A percentile compares a stretch with the other conserved stretches of the same genome.
phyloP scores from a whole-genome alignment of 2,113 vertebrate genomes.

The Caloenas nicobarica region DNA sequence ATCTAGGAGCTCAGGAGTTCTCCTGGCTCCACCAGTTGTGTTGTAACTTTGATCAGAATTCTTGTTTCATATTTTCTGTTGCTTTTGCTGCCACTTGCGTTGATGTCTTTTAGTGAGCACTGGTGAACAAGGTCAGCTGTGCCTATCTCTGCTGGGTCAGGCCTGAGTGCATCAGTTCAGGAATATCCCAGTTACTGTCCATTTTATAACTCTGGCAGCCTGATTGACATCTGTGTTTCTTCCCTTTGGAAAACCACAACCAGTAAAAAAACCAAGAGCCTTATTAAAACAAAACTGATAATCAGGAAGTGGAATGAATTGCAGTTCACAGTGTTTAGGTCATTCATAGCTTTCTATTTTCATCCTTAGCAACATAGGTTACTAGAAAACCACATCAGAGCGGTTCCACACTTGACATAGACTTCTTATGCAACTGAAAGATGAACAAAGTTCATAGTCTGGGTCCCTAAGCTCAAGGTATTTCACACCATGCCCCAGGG shows the following conservation, averaged over 20 bases:
- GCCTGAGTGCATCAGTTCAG: not conserved
- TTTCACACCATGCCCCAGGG: not conserved
- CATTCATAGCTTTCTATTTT: not conserved
- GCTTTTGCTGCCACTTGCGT: not conserved
- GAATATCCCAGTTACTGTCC: not conserved
- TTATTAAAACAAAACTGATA: not conserved
- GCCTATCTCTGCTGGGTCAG: not conserved
- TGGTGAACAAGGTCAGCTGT: not conserved
- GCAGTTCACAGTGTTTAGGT: not conserved
- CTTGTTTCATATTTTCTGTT: not conserved
- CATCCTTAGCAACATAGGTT: not conserved
- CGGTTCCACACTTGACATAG: not conserved
- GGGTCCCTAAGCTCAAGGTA: not conserved
- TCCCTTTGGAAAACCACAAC: not conserved
- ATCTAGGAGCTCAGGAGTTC: not conserved
- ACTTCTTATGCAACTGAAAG: not conserved
- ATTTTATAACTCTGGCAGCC: not conserved
- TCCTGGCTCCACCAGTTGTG: fast-evolving
- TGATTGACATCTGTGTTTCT: not conserved
- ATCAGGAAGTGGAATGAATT: not conserved
- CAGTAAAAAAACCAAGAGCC: not conserved
- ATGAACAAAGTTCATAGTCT: not conserved
- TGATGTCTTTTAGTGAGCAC: not conserved
- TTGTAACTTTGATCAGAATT: not conserved
- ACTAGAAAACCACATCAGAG: not conserved